These are phyloP conservation scores for Chauna torquata DNA, from an alignment of 2,113 vertebrate genomes.

Conservation along the genomic window DNA sequence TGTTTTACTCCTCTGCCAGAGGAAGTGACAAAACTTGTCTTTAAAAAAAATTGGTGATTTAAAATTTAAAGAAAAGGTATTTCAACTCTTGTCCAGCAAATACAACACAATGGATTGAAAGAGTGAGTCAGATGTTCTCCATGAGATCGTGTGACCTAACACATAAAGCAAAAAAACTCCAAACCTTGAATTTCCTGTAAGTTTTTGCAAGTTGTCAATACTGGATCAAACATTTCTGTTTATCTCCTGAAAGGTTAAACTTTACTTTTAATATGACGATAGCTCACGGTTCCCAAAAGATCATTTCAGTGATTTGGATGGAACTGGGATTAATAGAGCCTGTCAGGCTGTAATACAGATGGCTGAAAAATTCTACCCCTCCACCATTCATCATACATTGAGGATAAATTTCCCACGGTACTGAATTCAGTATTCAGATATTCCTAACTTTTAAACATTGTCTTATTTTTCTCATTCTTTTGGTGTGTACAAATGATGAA, in stretches of 20 bases:
- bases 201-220: neutral
- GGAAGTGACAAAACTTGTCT: neutral
- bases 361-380: neutral
- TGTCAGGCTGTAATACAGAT: neutral
- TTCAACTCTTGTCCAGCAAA: neutral
- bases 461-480: neutral
- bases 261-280: slow-evolving; percentile 27
- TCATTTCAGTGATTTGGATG: neutral
- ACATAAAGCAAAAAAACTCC: neutral
- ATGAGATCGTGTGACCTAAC: neutral
- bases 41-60: neutral
- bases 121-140: neutral
- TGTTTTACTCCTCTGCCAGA: neutral
- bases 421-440: neutral
- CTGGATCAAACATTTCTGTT: neutral
- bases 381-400: neutral
- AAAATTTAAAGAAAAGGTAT: neutral
- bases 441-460: neutral
- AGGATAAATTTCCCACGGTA: neutral
- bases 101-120: neutral
- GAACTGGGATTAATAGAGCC: neutral
- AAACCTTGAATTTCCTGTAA: neutral
- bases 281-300: slow-evolving; percentile 14
- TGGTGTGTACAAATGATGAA: neutral
- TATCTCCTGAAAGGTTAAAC: neutral